Base-by-base conservation (phyloP, 2,888 invertebrate species). In the Scotopteryx bipunctaria region DNA sequence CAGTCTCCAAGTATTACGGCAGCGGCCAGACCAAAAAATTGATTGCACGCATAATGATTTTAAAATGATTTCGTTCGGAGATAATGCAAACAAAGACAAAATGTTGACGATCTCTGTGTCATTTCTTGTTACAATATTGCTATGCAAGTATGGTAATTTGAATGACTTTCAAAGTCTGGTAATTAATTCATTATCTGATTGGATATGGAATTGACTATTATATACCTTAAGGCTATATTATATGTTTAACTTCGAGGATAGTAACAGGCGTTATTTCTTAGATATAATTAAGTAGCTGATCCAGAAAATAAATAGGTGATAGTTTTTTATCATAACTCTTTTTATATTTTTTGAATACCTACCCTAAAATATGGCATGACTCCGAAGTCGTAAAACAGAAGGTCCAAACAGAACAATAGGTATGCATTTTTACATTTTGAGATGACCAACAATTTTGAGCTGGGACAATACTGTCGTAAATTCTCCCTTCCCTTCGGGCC, bases 61-160 rank as follows among this genome's bases (percentile, higher is more conserved):
- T 3, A 1, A 16, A 36, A 31, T 15, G 9, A 29, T 19, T 35
- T 25, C 4, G 8, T 44, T 15, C 17, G 25, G n/a, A 31, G 13
- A 42, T 23, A 11, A 31, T 16, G 52, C 25, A n/a, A n/a, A n/a
- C n/a, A n/a, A n/a, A n/a, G 41, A 60, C 61, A 50, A 55, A 73
- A 69, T 64, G 73, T 76, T 77, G 61, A 33, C 31, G 23, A 71
- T 33, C 54, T 50, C 72, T 77, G 71, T 49, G 61, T 57, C 69
- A 73, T 29, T 42, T 38, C 57, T 53, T 46, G 36, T 29, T 23
- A 17, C 29, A 41, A 54, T 27, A 46, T 59, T 42, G 19, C 29
- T 31, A 50, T 54, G 49, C 38, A 38, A 15, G 43, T 57, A 56
- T 49, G 51, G 27, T 58, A 48, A 50, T 55, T 44, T 35, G 19